Evolutionary conservation across 2,113 vertebrate genomes (phyloP), one percentile per base, ranked within the genome.

Genomic region (Glaucomys volans): DNA sequence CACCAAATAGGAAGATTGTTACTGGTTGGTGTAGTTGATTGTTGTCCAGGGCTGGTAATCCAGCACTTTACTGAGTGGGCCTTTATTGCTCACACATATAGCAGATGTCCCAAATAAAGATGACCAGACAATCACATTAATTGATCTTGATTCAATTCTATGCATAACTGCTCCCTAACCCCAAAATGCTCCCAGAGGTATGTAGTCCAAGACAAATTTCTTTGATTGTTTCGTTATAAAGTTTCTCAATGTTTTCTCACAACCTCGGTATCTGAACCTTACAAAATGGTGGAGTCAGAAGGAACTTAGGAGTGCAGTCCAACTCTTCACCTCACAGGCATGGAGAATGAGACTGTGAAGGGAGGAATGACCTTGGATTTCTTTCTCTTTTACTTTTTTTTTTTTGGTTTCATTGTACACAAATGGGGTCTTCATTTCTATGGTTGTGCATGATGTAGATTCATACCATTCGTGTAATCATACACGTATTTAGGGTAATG

Each of bases 281-380:
- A 14, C 30, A 44, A n/a, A 89, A 47, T 69, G 10, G 67, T 54
- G 52, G 47, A 74, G 24, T 42, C 50, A 94, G 42, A 59, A 83
- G 71, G 9, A 87, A 91, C 4, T n/a, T 37, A 50, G 22, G 40
- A 66, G 50, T 67, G 17, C 47, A 75, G 44, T 37, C 22, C 5
- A 74, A 9, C 57, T 81, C 28, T 50, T 90, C 32, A 35, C 35
- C 30, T 72, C 30, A 24, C n/a, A 72, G 28, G 6, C 42, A 1
- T 88, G 2, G n/a, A 71, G 5, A 84, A 77, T 42, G 42, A 74
- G 47, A 74, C 14, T 16, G 32, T 66, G 8, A 47, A 57, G 54
- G 1, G 14, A 20, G 0, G 0, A 44, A 22, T 44, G 20, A 54
- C n/a, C n/a, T n/a, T n/a, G n/a, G n/a, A n/a, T n/a, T n/a, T n/a